A percentile compares a stretch with the other conserved stretches of the same genome.
Evolutionary conservation across 2,888 invertebrate genomes (phyloP).

Genomic region (Drosophila paranaensis): DNA sequence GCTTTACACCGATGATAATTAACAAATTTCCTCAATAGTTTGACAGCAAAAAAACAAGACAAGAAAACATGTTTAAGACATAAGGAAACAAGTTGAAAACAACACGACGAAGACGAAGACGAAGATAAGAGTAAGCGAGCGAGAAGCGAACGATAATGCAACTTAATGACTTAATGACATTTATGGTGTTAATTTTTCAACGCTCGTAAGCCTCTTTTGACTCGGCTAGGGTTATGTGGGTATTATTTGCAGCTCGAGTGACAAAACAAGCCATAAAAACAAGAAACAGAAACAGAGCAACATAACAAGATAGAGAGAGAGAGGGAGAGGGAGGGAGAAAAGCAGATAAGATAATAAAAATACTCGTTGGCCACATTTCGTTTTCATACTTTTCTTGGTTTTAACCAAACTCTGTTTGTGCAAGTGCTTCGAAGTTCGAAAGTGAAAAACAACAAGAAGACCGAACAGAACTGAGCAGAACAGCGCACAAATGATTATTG

Average conservation of each 20-base stretch:
- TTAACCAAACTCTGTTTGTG: constrained; percentile 45
- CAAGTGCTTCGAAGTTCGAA: constrained; percentile 39
- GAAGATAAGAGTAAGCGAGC: constrained; percentile 40
- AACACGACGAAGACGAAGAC: constrained; percentile 19
- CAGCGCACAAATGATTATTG: constrained; percentile 20
- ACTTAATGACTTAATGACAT: constrained; percentile 72
- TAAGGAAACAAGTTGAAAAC: constrained; percentile 31
- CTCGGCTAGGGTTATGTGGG: constrained; percentile 14
- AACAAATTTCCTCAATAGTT: constrained; percentile 35
- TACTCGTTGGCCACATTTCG: constrained; percentile 32
- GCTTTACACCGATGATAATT: constrained; percentile 16
- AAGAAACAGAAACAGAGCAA: constrained; percentile 3
- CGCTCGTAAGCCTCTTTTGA: constrained; percentile 42
- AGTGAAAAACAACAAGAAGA: constrained; percentile 32
- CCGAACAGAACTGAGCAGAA: background rate
- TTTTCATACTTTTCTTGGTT: constrained; percentile 15
- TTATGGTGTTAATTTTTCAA: constrained; percentile 53
- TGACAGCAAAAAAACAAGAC: constrained; percentile 40
- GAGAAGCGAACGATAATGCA: constrained; percentile 45
- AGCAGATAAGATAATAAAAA: constrained; percentile 43
- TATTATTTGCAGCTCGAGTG: constrained; percentile 18
- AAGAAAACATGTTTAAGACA: constrained; percentile 35
- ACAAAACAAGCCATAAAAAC: constrained; percentile 33
- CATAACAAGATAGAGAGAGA: constrained; percentile 12
- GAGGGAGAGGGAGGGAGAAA: constrained; percentile 23